Conservation (phyloP, 2,888 invertebrate genomes). For the Ptycholaimellus sp. region DNA sequence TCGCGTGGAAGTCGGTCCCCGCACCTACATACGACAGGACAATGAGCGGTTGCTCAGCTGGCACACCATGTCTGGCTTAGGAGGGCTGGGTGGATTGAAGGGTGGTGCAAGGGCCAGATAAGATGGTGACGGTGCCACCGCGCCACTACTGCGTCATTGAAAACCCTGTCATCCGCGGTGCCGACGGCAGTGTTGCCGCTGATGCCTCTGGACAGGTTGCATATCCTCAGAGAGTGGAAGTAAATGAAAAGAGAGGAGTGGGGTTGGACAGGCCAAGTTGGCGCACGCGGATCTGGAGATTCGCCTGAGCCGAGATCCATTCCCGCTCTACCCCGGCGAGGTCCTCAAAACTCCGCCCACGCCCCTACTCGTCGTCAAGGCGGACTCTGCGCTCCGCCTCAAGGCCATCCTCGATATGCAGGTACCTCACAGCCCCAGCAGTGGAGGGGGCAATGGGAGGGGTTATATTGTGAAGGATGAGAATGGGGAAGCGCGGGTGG, state of each 20-base stretch:
- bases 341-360: slow-evolving; percentile 20
- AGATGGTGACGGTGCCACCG: slow-evolving; percentile 32
- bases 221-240: no score
- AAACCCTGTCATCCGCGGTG: slow-evolving; percentile 29
- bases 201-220: slow-evolving; percentile 29
- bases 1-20: slow-evolving; percentile 30
- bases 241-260: no score
- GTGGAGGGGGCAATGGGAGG: no score
- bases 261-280: slow-evolving; percentile 14
- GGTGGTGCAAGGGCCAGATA: slow-evolving; percentile 28
- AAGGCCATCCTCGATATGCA: slow-evolving; percentile 29
- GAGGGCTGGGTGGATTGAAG: slow-evolving; percentile 13
- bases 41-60: slow-evolving; percentile 28
- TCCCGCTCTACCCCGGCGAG: slow-evolving; percentile 34
- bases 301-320: slow-evolving; percentile 32
- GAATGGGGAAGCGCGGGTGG: slow-evolving; percentile 24
- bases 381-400: slow-evolving; percentile 31
- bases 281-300: slow-evolving; percentile 32
- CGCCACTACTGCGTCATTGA: slow-evolving; percentile 32
- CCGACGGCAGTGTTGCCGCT: slow-evolving; percentile 21
- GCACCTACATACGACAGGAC: slow-evolving; percentile 32
- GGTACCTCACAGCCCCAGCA: no score
- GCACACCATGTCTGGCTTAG: neutral
- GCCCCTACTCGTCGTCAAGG: slow-evolving; percentile 27
- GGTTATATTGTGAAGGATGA: no score